phyloP scores from a whole-genome alignment of 2,797 vertebrate genomes.

The Bovichtus variegatus region DNA sequence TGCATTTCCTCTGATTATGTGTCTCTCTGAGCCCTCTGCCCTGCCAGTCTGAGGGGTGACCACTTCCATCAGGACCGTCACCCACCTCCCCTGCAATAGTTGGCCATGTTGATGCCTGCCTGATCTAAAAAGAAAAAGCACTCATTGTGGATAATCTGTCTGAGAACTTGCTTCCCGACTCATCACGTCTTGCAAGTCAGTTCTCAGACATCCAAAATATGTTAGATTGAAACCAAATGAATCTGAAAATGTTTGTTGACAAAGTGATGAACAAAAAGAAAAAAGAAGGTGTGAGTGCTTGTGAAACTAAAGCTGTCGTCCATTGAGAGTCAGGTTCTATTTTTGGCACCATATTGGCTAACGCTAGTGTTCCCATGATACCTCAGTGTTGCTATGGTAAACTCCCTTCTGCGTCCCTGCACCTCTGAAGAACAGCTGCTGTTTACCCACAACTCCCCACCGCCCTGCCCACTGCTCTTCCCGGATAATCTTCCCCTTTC shows the following conservation, averaged over 20 bases:
- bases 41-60: slow-evolving; percentile 94
- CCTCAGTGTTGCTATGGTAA: slow-evolving; percentile 88
- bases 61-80: slow-evolving; percentile 90
- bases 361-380: slow-evolving; percentile 86
- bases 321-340: slow-evolving; percentile 72
- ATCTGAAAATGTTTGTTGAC: slow-evolving; percentile 38
- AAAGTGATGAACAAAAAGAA: slow-evolving; percentile 32
- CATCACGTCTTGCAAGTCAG: slow-evolving; percentile 77
- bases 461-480: slow-evolving; percentile 82
- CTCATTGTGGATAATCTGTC: slow-evolving; percentile 68
- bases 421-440: slow-evolving; percentile 87
- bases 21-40: slow-evolving; percentile 75
- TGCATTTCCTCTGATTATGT: slow-evolving; percentile 83
- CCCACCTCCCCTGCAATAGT: slow-evolving; percentile 84
- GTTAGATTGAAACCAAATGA: slow-evolving; percentile 37
- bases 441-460: slow-evolving; percentile 79
- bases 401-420: slow-evolving; percentile 82
- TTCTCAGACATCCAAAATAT: slow-evolving; percentile 82
- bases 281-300: slow-evolving; percentile 63
- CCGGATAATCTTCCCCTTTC: slow-evolving; percentile 97
- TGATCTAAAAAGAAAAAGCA: slow-evolving; percentile 76
- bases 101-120: slow-evolving; percentile 97
- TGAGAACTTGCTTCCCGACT: slow-evolving; percentile 83
- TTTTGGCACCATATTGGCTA: slow-evolving; percentile 88
- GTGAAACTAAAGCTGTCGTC: slow-evolving; percentile 57